phyloP scores from a whole-genome alignment of 2,888 invertebrate genomes.

The Lucinisca nassula region DNA sequence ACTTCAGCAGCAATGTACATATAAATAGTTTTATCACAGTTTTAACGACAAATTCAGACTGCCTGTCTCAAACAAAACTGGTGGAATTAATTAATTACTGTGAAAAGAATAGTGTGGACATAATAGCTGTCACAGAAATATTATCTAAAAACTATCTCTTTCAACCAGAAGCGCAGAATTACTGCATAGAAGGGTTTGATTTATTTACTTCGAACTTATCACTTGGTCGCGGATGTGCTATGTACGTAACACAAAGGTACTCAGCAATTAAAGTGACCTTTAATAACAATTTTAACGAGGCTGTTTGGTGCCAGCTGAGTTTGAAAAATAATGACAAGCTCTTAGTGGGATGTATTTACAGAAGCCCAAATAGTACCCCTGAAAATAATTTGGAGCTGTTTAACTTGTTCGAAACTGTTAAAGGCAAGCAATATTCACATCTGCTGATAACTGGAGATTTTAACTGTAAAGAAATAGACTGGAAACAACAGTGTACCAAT shows the following conservation, averaged over 20 bases:
- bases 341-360: neutral
- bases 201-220: neutral
- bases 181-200: neutral
- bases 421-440: neutral
- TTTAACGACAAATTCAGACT: neutral
- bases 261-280: neutral
- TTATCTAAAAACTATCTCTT: neutral
- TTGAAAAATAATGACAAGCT: neutral
- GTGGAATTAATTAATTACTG: neutral
- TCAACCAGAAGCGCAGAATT: neutral
- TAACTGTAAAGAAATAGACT: neutral
- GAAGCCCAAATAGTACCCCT: neutral
- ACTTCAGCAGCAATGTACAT: neutral
- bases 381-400: neutral
- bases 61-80: too few species aligned
- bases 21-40: neutral
- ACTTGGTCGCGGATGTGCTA: neutral
- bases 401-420: neutral
- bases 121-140: neutral
- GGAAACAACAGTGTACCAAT: neutral
- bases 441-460: neutral
- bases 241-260: neutral
- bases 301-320: neutral
- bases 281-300: neutral
- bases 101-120: neutral